Evolutionary conservation across 2,888 invertebrate species (phyloP).

Genomic region (Diaperis boleti): DNA sequence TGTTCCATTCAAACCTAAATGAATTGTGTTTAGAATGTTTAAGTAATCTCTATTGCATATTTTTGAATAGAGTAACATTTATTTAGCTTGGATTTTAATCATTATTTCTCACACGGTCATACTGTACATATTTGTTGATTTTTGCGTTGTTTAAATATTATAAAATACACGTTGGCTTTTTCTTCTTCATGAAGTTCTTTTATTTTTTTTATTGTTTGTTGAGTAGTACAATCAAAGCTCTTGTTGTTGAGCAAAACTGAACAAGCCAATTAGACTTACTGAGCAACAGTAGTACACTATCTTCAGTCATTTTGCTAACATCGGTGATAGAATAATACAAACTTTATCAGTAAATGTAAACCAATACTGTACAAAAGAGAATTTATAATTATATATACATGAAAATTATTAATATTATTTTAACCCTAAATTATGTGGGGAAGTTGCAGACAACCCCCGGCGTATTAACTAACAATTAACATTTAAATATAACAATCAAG

Average conservation of each 20-base stretch:
- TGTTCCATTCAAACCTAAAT: constrained; percentile 55
- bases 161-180: too few species aligned
- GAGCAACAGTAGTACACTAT: background rate
- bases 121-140: background rate
- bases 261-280: background rate
- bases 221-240: too few species aligned
- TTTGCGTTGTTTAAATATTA: too few species aligned
- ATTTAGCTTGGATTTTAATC: constrained; percentile 23
- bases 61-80: constrained; percentile 26
- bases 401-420: background rate
- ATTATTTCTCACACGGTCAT: too few species aligned
- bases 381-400: constrained; percentile 16
- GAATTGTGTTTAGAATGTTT: constrained; percentile 22
- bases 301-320: background rate
- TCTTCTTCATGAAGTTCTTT: too few species aligned
- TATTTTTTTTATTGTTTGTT: background rate
- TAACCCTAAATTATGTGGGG: too few species aligned
- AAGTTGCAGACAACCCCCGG: background rate
- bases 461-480: too few species aligned
- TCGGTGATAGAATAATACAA: constrained; percentile 5
- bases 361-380: constrained; percentile 16
- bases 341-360: constrained; percentile 24
- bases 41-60: constrained; percentile 23
- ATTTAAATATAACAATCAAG: background rate
- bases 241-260: background rate